Evolutionary conservation across 1,140 invertebrate species (phyloP).

Genomic region (Penaeus vannamei): DNA sequence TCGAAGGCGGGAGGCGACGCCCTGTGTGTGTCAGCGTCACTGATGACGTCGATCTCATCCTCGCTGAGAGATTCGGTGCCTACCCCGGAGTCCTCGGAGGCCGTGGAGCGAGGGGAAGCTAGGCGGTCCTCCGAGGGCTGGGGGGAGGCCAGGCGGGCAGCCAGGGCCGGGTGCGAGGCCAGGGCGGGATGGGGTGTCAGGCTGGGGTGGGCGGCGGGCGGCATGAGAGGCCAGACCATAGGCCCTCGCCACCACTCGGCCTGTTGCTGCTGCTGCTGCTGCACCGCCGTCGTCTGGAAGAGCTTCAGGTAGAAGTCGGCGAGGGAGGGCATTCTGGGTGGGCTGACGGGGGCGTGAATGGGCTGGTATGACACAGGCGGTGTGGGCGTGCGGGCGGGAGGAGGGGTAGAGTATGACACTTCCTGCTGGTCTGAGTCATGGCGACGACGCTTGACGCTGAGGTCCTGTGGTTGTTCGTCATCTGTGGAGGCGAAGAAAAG

Average conservation of each 20-base stretch:
- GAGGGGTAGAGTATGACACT: neutral
- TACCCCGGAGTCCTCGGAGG: slow-evolving; percentile 63
- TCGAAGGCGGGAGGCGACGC: neutral
- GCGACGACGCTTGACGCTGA: slow-evolving; percentile 52
- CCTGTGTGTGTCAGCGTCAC: slow-evolving; percentile 26
- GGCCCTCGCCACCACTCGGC: slow-evolving; percentile 32
- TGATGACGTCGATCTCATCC: slow-evolving; percentile 62
- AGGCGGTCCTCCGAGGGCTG: slow-evolving; percentile 53
- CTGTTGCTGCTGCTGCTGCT: slow-evolving; percentile 57
- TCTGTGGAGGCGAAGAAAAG: slow-evolving; percentile 9
- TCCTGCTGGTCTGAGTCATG: slow-evolving; percentile 21
- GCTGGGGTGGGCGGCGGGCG: slow-evolving; percentile 27
- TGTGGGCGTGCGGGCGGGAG: neutral
- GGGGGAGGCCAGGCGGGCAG: slow-evolving; percentile 21
- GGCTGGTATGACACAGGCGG: neutral
- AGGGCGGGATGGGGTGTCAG: slow-evolving; percentile 35
- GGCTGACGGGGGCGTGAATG: slow-evolving; percentile 26
- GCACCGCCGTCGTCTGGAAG: slow-evolving; percentile 53
- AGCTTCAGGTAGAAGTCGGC: slow-evolving; percentile 61
- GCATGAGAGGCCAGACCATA: slow-evolving; percentile 49
- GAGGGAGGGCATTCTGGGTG: slow-evolving; percentile 50
- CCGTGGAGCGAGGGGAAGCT: slow-evolving; percentile 61
- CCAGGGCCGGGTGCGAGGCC: neutral
- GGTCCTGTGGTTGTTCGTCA: slow-evolving; percentile 59
- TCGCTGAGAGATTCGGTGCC: slow-evolving; percentile 56